Base-by-base conservation (phyloP, 2,888 invertebrate species). In the Stictocephala bisonia region DNA sequence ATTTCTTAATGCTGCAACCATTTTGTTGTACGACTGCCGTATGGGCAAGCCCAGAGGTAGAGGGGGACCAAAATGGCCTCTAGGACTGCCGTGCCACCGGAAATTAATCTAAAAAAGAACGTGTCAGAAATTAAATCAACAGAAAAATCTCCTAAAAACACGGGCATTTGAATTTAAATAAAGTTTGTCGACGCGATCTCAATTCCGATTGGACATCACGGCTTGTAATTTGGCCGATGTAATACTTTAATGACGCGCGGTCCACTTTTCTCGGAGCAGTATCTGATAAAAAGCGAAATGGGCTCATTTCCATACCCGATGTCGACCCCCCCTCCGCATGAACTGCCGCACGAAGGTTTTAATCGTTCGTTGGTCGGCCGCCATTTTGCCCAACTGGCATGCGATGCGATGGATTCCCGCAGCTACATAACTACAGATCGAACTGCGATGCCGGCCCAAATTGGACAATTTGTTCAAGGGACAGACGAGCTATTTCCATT, bases 231-330 rank as follows among this genome's bases (percentile, higher is more conserved):
- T 56, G 29, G 56, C 31, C 27, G 56, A 29, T 56, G 27, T 56
- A 56, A 56, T 56, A 56, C 56, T 56, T 56, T 56, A 56, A 56
- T 56, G 15, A 56, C 56, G 29, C 56, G 56, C 3, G 56, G 56
- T n/a, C 56, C 56, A 56, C 56, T 56, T 56, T 56, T 29, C 31
- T 51, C 51, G 51, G 24, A 29, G 29, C 27, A 26, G 56, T 56
- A 56, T 56, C 56, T 56, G 56, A 56, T 56, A 56, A 56, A 56
- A 56, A 56, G 56, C 56, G 29, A 56, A 56, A 29, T 56, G 56
- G 18, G 29, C 29, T 56, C 29, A 56, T 56, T 56, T 18, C 56
- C 56, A 56, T 56, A 56, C 15, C 31, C 56, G 56, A 31, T 31
- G 27, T 27, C 56, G 18, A 2, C 56, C n/a, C 56, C 56, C 56